Evolutionary conservation across 2,888 invertebrate species (phyloP).

Genomic region (Patella caerulea): DNA sequence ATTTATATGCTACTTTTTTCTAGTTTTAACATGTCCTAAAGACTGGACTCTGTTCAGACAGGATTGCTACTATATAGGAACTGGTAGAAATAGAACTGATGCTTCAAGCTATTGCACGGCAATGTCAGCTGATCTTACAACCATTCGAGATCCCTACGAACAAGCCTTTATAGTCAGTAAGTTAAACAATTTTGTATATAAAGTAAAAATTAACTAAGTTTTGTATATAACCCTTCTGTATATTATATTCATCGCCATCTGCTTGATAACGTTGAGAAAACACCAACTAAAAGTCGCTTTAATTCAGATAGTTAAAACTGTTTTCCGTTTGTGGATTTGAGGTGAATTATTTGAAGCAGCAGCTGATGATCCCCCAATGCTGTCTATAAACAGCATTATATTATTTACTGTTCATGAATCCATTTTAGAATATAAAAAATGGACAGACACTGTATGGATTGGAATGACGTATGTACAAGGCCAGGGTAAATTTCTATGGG

Average conservation of each 20-base stretch:
- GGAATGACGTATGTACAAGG: constrained; percentile 38
- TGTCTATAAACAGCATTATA: too few species aligned
- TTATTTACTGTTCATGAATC: too few species aligned
- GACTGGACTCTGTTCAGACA: constrained; percentile 40
- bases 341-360: too few species aligned
- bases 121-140: constrained; percentile 36
- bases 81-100: constrained; percentile 41
- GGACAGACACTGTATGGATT: constrained; percentile 46
- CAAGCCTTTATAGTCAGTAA: constrained; percentile 47
- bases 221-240: too few species aligned
- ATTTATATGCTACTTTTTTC: background rate
- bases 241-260: too few species aligned
- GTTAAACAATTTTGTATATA: background rate
- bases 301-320: too few species aligned
- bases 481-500: constrained; percentile 33
- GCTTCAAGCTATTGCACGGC: constrained; percentile 39
- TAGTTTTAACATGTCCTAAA: constrained; percentile 2
- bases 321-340: too few species aligned
- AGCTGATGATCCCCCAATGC: too few species aligned
- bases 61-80: constrained; percentile 50
- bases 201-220: too few species aligned
- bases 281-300: too few species aligned
- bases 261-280: too few species aligned
- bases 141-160: constrained; percentile 46
- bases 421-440: constrained; percentile 38